Evolutionary conservation across 2,888 invertebrate species (phyloP).

Genomic region (Spatulosminthurus flaviceps): DNA sequence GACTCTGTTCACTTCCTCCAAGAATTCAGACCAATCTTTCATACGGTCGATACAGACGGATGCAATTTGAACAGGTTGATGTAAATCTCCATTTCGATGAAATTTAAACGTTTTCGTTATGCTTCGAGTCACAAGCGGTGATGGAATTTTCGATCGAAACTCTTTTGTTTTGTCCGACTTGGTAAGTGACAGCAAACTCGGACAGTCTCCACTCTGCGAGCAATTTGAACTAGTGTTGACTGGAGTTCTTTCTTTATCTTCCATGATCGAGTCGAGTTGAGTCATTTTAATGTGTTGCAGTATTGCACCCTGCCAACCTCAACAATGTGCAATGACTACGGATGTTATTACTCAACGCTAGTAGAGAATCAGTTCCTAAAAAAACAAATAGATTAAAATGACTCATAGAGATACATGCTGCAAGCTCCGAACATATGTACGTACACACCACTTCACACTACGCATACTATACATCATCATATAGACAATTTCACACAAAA

Average conservation of each 20-base stretch:
- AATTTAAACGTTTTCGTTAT: constrained; percentile 49
- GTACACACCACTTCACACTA: too few relatives aligned
- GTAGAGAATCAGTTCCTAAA: background rate
- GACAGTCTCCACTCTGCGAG: constrained; percentile 33
- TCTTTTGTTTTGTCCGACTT: constrained; percentile 34
- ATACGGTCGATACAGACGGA: constrained; percentile 48
- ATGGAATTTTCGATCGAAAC: constrained; percentile 45
- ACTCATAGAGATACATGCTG: too few relatives aligned
- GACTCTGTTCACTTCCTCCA: constrained; percentile 52
- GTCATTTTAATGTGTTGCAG: constrained; percentile 49
- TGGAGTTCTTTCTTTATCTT: constrained; percentile 50
- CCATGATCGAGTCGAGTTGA: constrained; percentile 57
- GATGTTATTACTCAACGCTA: background rate
- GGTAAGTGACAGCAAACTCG: constrained; percentile 16
- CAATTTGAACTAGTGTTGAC: constrained; percentile 35
- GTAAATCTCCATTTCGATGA: constrained; percentile 57
- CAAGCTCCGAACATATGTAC: too few relatives aligned
- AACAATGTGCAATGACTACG: background rate
- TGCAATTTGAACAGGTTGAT: constrained; percentile 44
- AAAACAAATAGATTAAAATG: too few relatives aligned
- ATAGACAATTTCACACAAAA: too few relatives aligned
- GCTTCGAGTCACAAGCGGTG: constrained; percentile 38
- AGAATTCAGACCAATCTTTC: constrained; percentile 56
- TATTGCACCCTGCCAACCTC: constrained; percentile 16
- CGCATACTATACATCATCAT: too few relatives aligned